A percentile compares a stretch with the other conserved stretches of the same genome.
Conservation (phyloP, 1,140 invertebrate genomes). For the Euschistus heros region DNA sequence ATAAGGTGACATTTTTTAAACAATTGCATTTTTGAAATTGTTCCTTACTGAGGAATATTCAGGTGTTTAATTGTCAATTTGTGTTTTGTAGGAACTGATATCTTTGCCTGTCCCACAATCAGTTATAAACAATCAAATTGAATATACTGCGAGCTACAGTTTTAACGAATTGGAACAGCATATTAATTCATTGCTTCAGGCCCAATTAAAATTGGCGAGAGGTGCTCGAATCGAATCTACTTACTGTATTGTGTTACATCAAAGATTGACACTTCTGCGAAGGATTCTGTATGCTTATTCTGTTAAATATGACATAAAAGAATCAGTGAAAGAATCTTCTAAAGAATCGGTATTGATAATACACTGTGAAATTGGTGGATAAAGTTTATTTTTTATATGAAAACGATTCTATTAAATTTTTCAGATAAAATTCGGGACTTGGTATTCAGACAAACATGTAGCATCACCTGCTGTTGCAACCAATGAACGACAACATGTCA, state of each 20-base stretch:
- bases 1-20: slow-evolving; percentile 35
- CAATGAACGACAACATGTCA: slow-evolving; percentile 14
- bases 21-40: neutral
- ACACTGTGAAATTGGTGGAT: too few relatives aligned
- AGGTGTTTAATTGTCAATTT: neutral
- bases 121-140: slow-evolving; percentile 33
- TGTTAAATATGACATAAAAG: slow-evolving; percentile 43
- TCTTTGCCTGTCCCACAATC: slow-evolving; percentile 31
- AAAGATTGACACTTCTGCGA: slow-evolving; percentile 47
- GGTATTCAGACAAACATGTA: neutral
- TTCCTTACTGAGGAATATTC: neutral
- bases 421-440: neutral
- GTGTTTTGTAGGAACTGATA: slow-evolving; percentile 33
- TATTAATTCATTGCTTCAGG: slow-evolving; percentile 40
- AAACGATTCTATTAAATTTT: neutral
- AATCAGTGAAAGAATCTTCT: slow-evolving; percentile 30
- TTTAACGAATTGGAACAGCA: slow-evolving; percentile 42
- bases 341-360: too few relatives aligned
- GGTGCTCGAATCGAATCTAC: slow-evolving; percentile 44
- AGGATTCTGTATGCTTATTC: slow-evolving; percentile 48
- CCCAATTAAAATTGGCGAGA: slow-evolving; percentile 45
- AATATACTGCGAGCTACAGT: slow-evolving; percentile 27
- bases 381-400: too few relatives aligned
- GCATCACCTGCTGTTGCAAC: neutral
- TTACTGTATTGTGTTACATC: slow-evolving; percentile 44